Conservation (phyloP, 2,113 vertebrate species). For the Halcyon senegalensis region DNA sequence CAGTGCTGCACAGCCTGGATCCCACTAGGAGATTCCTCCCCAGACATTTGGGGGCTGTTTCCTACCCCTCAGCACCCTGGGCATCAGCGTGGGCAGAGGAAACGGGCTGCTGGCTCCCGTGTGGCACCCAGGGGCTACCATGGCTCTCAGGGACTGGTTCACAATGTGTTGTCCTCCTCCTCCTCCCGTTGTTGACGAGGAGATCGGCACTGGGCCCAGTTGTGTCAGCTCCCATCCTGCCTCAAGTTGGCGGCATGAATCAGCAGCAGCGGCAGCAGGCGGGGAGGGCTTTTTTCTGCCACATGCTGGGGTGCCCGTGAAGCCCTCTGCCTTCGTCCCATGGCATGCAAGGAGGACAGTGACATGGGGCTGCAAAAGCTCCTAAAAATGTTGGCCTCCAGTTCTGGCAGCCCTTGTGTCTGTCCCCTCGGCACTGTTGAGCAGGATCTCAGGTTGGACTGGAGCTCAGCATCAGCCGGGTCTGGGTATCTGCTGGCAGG, state of each 20-base stretch:
- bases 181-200: neutral
- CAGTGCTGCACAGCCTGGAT: neutral
- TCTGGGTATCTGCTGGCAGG: neutral
- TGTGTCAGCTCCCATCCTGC: constrained; percentile 4
- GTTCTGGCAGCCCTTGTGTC: no score
- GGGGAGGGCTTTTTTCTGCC: neutral
- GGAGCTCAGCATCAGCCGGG: neutral
- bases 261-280: neutral
- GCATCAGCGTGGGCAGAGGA: neutral
- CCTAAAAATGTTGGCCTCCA: rapidly evolving
- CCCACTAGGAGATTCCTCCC: neutral
- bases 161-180: neutral
- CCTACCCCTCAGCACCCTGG: neutral
- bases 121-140: neutral
- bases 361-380: rapidly evolving
- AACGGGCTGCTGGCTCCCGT: neutral
- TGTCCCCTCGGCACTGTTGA: no score
- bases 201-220: neutral
- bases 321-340: neutral
- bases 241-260: neutral
- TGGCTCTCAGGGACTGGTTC: neutral
- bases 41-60: neutral
- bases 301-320: rapidly evolving
- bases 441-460: neutral
- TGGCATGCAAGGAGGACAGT: rapidly evolving